phyloP scores from a whole-genome alignment of 2,113 vertebrate species.

The Gobiocypris rarus region DNA sequence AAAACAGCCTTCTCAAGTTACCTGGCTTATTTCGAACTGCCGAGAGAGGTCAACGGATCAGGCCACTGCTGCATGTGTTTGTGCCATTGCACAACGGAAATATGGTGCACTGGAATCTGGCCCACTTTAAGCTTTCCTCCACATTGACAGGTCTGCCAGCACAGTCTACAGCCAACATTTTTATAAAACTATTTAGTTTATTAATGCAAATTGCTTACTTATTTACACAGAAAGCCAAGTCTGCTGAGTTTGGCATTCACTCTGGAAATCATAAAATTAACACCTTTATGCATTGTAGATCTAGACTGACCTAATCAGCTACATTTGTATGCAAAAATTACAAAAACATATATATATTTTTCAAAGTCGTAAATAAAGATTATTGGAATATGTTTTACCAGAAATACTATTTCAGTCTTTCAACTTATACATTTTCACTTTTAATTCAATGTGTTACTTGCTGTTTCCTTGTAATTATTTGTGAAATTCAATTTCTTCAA shows the following conservation, averaged over 20 bases:
- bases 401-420: background rate
- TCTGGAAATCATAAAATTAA: background rate
- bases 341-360: no score
- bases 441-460: background rate
- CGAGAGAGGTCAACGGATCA: conserved; percentile 56
- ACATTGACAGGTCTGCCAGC: background rate
- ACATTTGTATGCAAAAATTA: background rate
- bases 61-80: conserved; percentile 25
- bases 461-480: no score
- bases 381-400: background rate
- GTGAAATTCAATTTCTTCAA: no score
- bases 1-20: conserved; percentile 64
- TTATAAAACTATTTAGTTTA: background rate
- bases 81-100: background rate
- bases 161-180: background rate
- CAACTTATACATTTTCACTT: background rate
- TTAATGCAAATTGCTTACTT: background rate
- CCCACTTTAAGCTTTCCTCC: conserved; percentile 1
- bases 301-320: background rate
- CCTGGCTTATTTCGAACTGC: conserved; percentile 57
- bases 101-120: background rate
- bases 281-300: background rate
- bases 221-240: background rate
- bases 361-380: background rate
- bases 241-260: background rate